These are phyloP conservation scores for Pardosa pseudoannulata DNA, from an alignment of 2,888 invertebrate genomes.

Conservation along the genomic window DNA sequence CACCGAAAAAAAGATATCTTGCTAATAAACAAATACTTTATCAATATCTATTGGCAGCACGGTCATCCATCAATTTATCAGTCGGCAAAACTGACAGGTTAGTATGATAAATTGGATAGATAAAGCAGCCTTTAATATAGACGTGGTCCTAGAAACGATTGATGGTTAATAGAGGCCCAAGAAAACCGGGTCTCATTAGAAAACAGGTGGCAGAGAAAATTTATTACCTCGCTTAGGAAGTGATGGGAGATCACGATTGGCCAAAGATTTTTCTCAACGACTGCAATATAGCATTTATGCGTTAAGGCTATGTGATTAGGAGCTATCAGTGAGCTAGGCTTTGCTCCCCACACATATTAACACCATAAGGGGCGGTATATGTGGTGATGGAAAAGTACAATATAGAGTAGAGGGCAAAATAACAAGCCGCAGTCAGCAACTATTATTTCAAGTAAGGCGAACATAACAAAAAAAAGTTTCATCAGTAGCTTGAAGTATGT, in stretches of 20 bases:
- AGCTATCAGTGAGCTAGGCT: slow-evolving; percentile 46
- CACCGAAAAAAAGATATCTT: slow-evolving; percentile 43
- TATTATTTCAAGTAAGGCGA: too few relatives aligned
- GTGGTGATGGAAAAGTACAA: not conserved
- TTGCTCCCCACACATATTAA: slow-evolving; percentile 37
- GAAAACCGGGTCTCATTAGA: slow-evolving; percentile 53
- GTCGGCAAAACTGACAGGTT: slow-evolving; percentile 55
- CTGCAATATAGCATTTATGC: slow-evolving; percentile 58
- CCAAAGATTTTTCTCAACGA: slow-evolving; percentile 54
- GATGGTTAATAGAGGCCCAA: slow-evolving; percentile 56
- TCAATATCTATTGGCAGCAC: slow-evolving; percentile 67
- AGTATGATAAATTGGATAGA: slow-evolving; percentile 68
- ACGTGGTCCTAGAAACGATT: slow-evolving; percentile 65
- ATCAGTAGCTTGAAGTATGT: too few relatives aligned
- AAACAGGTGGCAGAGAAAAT: slow-evolving; percentile 67
- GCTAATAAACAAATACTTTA: slow-evolving; percentile 71
- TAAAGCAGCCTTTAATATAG: slow-evolving; percentile 69
- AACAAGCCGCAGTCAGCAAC: too few relatives aligned
- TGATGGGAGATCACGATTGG: not conserved
- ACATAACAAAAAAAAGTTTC: too few relatives aligned
- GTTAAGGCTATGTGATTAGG: slow-evolving; percentile 64
- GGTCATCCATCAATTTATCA: slow-evolving; percentile 66
- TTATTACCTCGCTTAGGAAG: slow-evolving; percentile 47
- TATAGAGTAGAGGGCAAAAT: not conserved
- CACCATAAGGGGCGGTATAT: slow-evolving; percentile 44